Evolutionary conservation across 2,888 invertebrate genomes (phyloP).

Genomic region (Callosobruchus maculatus): DNA sequence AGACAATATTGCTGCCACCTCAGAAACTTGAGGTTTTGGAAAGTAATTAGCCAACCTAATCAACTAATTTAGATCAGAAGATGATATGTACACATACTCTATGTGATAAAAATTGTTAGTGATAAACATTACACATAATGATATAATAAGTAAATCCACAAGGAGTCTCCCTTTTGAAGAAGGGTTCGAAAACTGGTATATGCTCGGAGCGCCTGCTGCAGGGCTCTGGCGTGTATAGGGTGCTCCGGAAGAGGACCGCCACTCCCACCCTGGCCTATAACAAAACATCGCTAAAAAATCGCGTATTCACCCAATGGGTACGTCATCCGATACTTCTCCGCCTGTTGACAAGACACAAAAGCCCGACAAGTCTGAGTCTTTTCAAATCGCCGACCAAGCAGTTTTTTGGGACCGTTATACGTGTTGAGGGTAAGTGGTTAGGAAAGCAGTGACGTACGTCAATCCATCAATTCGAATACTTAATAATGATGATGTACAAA

Average conservation of each 20-base stretch:
- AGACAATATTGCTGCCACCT: too few relatives aligned
- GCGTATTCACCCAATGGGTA: slow-evolving; percentile 34
- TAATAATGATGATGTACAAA: too few relatives aligned
- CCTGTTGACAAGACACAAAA: slow-evolving; percentile 24
- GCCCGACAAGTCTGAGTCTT: neutral
- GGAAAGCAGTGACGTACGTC: neutral
- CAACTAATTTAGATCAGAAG: too few relatives aligned
- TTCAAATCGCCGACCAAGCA: neutral
- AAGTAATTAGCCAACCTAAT: too few relatives aligned
- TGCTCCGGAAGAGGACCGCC: slow-evolving; percentile 45
- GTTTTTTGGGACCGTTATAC: neutral
- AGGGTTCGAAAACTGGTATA: neutral
- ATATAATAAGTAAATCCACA: too few relatives aligned
- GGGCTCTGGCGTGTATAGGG: slow-evolving; percentile 26
- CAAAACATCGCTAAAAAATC: slow-evolving; percentile 43
- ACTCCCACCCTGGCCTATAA: slow-evolving; percentile 41
- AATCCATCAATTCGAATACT: too few relatives aligned
- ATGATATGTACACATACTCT: too few relatives aligned
- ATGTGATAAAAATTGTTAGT: too few relatives aligned
- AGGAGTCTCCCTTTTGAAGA: neutral
- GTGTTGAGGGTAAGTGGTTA: neutral
- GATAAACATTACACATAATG: too few relatives aligned
- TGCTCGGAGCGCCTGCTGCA: neutral
- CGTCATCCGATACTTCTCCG: slow-evolving; percentile 44
- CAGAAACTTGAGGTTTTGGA: too few relatives aligned